Percentiles rank a stretch among this genome's conserved stretches.
phyloP scores from a whole-genome alignment of 1,140 invertebrate genomes.

The Papilio polytes region DNA sequence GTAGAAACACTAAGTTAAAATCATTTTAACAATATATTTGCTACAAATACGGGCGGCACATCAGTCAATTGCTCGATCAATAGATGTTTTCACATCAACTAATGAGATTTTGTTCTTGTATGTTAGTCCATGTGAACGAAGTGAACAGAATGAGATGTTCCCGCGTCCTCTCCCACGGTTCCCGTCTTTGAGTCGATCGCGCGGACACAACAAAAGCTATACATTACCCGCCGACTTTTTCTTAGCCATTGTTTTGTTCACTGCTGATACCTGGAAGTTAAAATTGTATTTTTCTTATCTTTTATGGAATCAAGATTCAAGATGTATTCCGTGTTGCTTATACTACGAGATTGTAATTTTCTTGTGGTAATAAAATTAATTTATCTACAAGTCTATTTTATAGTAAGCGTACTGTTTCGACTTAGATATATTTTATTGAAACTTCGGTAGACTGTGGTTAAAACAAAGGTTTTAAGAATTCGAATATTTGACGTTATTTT shows the following conservation, averaged over 20 bases:
- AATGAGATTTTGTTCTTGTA: conserved; percentile 47
- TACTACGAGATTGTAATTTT: not conserved
- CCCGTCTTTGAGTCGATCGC: conserved; percentile 62
- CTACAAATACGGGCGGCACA: not conserved
- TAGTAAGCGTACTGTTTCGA: not conserved
- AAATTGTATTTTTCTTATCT: conserved; percentile 69
- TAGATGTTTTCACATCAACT: conserved; percentile 33
- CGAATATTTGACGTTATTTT: no score
- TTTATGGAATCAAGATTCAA: conserved; percentile 70
- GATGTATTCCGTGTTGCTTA: conserved; percentile 61
- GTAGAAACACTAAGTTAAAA: not conserved
- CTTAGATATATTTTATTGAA: no score
- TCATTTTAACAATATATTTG: not conserved
- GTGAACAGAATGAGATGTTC: conserved; percentile 66
- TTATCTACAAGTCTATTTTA: not conserved
- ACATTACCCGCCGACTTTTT: conserved; percentile 72
- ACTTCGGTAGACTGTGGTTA: no score
- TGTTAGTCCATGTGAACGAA: conserved; percentile 62
- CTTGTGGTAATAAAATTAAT: not conserved
- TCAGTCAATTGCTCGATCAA: conserved; percentile 18
- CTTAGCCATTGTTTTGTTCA: conserved; percentile 68
- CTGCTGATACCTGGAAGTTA: conserved; percentile 71
- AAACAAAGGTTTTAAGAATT: not conserved
- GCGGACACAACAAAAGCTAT: conserved; percentile 71
- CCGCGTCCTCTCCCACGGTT: conserved; percentile 71